Percentiles rank a stretch among this genome's conserved stretches.
These are phyloP conservation scores for Oeneis ivallda DNA, from an alignment of 2,888 invertebrate species.

Conservation along the genomic window DNA sequence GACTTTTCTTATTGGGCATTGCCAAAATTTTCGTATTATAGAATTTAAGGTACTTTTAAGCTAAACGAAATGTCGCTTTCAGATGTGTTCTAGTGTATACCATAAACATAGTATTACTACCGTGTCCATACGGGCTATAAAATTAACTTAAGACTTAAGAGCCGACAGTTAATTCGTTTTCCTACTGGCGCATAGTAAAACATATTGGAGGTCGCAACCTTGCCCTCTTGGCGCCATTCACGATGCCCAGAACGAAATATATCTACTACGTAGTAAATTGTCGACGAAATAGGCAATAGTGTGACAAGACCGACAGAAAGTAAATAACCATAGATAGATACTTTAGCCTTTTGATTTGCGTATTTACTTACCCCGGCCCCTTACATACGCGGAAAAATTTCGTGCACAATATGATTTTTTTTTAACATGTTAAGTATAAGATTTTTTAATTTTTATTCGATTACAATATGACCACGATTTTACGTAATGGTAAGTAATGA, in stretches of 20 bases:
- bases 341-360: not conserved
- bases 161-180: not conserved
- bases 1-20: not conserved
- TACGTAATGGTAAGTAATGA: too few relatives aligned
- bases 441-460: too few relatives aligned
- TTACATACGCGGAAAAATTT: too few relatives aligned
- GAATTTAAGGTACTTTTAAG: not conserved
- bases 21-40: not conserved
- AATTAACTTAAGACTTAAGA: constrained; percentile 6
- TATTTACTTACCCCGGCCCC: not conserved
- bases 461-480: too few relatives aligned
- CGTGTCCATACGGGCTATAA: not conserved
- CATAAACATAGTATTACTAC: too few relatives aligned
- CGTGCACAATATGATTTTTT: too few relatives aligned
- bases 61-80: not conserved
- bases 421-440: too few relatives aligned
- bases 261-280: constrained; percentile 1
- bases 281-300: constrained; percentile 13
- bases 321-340: not conserved
- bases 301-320: constrained; percentile 11
- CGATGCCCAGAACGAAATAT: constrained; percentile 15
- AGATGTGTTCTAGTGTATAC: not conserved
- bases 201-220: constrained; percentile 44
- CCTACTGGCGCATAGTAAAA: constrained; percentile 3
- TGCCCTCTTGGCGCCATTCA: constrained; percentile 53